A percentile compares a stretch with the other conserved stretches of the same genome.
These are phyloP conservation scores for Eulacestoma nigropectus DNA, from an alignment of 2,113 vertebrate genomes.

Conservation along the genomic window DNA sequence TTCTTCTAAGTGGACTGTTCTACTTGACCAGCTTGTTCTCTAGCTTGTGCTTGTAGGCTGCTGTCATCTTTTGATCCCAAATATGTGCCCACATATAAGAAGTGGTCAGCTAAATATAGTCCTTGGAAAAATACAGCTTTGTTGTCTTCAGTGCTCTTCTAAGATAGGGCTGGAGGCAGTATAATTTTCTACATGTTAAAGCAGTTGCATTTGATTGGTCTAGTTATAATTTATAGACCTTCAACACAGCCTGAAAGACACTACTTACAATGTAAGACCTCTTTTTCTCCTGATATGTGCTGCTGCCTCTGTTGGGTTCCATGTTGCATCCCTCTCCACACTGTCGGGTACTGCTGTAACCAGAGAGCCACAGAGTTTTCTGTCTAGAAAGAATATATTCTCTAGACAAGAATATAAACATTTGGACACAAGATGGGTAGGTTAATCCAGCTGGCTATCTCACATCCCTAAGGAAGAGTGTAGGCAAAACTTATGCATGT, in stretches of 20 bases:
- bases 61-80: neutral
- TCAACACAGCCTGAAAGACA: neutral
- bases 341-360: neutral
- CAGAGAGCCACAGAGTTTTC: neutral
- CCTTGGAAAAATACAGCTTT: neutral
- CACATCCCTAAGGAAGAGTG: neutral
- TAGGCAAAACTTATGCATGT: neutral
- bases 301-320: neutral
- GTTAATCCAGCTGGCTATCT: neutral
- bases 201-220: neutral
- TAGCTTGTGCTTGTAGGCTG: accelerated
- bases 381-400: no score
- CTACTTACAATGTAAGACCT: neutral
- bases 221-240: neutral
- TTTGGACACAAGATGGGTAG: neutral
- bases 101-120: neutral
- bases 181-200: neutral
- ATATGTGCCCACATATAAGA: neutral
- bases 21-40: neutral
- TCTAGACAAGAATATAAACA: neutral
- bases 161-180: neutral
- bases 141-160: accelerated
- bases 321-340: neutral
- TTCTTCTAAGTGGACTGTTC: neutral
- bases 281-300: neutral